These are phyloP conservation scores for Diachasma alloeum DNA, from an alignment of 1,140 invertebrate species.

Conservation along the genomic window DNA sequence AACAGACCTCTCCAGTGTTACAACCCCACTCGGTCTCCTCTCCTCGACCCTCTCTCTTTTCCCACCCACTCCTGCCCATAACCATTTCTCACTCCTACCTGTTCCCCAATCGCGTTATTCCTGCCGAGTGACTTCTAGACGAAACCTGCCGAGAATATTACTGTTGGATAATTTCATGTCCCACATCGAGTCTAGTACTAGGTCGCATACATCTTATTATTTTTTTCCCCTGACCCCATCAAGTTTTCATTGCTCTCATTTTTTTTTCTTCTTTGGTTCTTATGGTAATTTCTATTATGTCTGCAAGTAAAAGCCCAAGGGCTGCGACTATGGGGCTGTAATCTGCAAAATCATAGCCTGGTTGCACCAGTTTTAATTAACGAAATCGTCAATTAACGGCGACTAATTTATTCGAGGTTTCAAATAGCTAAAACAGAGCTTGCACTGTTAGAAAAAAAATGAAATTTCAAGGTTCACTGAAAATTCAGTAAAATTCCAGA, in stretches of 20 bases:
- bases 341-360: too few species aligned
- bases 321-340: too few species aligned
- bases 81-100: constrained; percentile 30
- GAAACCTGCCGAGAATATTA: neutral
- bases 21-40: neutral
- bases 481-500: too few species aligned
- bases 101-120: constrained; percentile 19
- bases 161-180: neutral
- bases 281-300: too few species aligned
- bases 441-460: too few species aligned
- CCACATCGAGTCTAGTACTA: neutral
- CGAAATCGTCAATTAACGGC: too few species aligned
- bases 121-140: neutral
- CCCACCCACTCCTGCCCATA: constrained; percentile 24
- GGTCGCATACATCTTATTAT: neutral
- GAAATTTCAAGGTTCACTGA: neutral
- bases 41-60: neutral
- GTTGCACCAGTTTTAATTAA: too few species aligned
- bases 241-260: too few species aligned
- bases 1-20: constrained; percentile 2
- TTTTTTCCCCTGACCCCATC: neutral
- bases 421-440: too few species aligned
- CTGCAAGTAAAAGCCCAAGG: too few species aligned
- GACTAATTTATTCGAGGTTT: too few species aligned
- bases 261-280: too few species aligned